Evolutionary conservation across 2,888 invertebrate genomes (phyloP).

Genomic region (Agrilus biguttatus): DNA sequence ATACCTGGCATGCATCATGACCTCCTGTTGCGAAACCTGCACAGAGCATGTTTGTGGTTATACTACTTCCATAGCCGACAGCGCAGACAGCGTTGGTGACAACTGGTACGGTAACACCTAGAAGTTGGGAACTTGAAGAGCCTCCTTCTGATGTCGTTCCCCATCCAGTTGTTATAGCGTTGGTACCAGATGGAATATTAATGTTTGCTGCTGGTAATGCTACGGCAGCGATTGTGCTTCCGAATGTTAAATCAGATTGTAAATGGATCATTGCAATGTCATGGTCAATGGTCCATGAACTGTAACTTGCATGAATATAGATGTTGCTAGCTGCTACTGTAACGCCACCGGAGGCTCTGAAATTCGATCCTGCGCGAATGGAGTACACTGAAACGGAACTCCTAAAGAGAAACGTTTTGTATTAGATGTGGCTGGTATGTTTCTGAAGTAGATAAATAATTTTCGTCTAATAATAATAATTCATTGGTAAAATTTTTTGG

Average conservation of each 20-base stretch:
- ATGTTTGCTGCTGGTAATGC: slow-evolving; percentile 4
- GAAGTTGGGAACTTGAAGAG: slow-evolving; percentile 1
- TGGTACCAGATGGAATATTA: slow-evolving; percentile 4
- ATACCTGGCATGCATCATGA: slow-evolving; percentile 10
- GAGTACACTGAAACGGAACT: background rate
- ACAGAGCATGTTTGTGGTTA: slow-evolving; percentile 11
- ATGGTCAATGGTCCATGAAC: slow-evolving; percentile 15
- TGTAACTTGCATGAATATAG: slow-evolving; percentile 16
- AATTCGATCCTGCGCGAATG: slow-evolving; percentile 10
- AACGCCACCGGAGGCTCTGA: slow-evolving; percentile 7
- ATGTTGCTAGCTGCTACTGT: slow-evolving; percentile 7
- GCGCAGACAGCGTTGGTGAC: slow-evolving; percentile 8
- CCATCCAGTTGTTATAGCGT: slow-evolving; percentile 10
- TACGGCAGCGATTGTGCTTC: slow-evolving; percentile 2
- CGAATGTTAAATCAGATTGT: slow-evolving; percentile 1
- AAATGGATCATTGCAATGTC: slow-evolving; percentile 24
- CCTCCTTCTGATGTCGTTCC: slow-evolving; percentile 8
- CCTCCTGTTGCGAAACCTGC: slow-evolving; percentile 11
- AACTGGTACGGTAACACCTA: slow-evolving; percentile 8
- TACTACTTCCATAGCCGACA: slow-evolving; percentile 4
- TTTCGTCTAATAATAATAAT: too few species aligned
- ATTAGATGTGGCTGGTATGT: too few species aligned
- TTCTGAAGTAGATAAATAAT: too few species aligned
- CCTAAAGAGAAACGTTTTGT: too few species aligned
- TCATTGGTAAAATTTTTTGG: too few species aligned